These are phyloP conservation scores for Hydrochoerus hydrochaeris DNA, from an alignment of 2,113 vertebrate genomes.

Conservation along the genomic window DNA sequence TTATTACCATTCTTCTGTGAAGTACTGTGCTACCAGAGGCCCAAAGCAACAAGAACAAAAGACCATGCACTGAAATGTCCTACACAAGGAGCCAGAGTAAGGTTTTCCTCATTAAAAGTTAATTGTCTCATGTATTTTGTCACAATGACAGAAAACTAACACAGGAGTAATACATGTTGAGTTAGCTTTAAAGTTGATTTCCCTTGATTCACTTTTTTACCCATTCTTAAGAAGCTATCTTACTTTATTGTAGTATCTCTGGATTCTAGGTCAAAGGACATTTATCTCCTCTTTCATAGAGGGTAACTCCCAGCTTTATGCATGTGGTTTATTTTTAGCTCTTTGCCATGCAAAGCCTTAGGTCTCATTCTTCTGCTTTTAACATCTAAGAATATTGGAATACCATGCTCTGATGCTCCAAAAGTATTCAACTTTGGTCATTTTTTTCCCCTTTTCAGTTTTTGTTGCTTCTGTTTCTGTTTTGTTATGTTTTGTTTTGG, in stretches of 20 bases:
- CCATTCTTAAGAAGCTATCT: not conserved
- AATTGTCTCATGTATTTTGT: not conserved
- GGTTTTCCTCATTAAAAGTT: not conserved
- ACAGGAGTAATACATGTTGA: not conserved
- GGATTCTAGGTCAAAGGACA: not conserved
- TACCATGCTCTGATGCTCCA: not conserved
- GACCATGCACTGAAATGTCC: not conserved
- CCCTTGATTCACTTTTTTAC: not conserved
- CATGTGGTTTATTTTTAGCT: not conserved
- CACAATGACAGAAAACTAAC: not conserved
- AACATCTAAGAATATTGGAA: not conserved
- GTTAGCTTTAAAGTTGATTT: not conserved
- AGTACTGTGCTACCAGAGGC: not conserved
- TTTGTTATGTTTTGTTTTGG: too few relatives aligned
- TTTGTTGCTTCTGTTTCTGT: not conserved
- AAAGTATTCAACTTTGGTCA: not conserved
- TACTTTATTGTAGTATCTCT: not conserved
- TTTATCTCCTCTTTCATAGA: not conserved
- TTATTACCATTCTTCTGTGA: not conserved
- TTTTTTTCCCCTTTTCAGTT: not conserved
- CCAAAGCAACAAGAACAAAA: not conserved
- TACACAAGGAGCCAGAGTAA: not conserved
- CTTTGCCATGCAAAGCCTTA: not conserved
- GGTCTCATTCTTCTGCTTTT: not conserved
- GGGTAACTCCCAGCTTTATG: not conserved